Percentiles rank a stretch among this genome's conserved stretches.
Conservation (phyloP, 1,140 invertebrate genomes). For the Drosophila azteca region DNA sequence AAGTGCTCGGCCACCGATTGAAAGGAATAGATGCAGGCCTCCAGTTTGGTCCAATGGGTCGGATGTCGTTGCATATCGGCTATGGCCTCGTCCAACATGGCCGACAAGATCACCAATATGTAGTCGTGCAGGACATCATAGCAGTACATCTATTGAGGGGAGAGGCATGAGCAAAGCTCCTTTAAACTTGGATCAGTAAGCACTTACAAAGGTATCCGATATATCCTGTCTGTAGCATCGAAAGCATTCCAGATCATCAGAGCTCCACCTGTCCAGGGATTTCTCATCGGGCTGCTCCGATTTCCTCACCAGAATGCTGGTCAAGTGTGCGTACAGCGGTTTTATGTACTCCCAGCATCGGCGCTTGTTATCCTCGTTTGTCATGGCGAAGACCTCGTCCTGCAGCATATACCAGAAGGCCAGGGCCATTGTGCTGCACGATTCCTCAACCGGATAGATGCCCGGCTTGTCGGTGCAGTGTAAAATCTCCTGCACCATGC, state of each 20-base stretch:
- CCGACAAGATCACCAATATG: slow-evolving; percentile 87
- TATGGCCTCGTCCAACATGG: slow-evolving; percentile 85
- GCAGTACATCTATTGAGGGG: slow-evolving; percentile 89
- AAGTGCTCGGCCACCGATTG: slow-evolving; percentile 91
- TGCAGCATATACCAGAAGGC: slow-evolving; percentile 96
- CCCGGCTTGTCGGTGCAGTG: slow-evolving; percentile 91
- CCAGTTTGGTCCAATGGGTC: slow-evolving; percentile 84
- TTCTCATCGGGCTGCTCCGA: slow-evolving; percentile 81
- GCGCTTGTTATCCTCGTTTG: slow-evolving; percentile 61
- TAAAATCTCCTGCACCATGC: slow-evolving; percentile 85
- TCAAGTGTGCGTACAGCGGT: slow-evolving; percentile 80
- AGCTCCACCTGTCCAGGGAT: slow-evolving; percentile 77
- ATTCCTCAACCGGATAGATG: slow-evolving; percentile 93
- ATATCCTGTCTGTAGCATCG: slow-evolving; percentile 96
- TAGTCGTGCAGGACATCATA: slow-evolving; percentile 90
- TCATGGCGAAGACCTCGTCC: slow-evolving; percentile 83
- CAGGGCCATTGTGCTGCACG: slow-evolving; percentile 91
- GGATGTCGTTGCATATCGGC: slow-evolving; percentile 83
- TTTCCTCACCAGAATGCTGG: slow-evolving; percentile 75
- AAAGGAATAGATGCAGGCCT: slow-evolving; percentile 93
- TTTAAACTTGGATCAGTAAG: slow-evolving; percentile 32
- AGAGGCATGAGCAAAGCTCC: not conserved
- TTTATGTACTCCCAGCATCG: slow-evolving; percentile 79
- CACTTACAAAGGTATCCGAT: slow-evolving; percentile 91
- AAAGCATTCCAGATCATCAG: slow-evolving; percentile 93